Base-by-base conservation (phyloP, 2,888 invertebrate genomes). In the Hesperia comma region DNA sequence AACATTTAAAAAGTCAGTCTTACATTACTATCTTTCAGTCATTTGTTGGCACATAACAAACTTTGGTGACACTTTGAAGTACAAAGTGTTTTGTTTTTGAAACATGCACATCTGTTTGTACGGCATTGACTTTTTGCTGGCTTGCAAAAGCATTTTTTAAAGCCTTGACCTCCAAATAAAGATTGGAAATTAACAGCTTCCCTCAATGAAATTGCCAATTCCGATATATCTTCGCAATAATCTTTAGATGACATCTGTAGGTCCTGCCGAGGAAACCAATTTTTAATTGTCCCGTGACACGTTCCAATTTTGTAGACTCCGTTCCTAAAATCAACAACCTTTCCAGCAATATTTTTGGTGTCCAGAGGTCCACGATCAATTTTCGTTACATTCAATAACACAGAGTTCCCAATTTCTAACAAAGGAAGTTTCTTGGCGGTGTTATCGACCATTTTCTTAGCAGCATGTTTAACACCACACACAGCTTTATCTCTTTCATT, bases 91-190 rank as follows among this genome's bases (percentile, higher is more conserved):
- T 62, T 62, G 19, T 61, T 61, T 12, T 67, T 67, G 56, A 56
- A 67, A 63, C 68, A 68, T 68, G 68, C 55, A 37, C 63, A 68
- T 49, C 67, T 41, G 33, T 67, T 67, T 32, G 40, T 67, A 51
- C 54, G 56, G 40, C 67, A 61, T 32, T 67, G 67, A 17, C 40
- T 46, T 66, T 60, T 64, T 17, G 46, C 46, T n/a, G 46, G 46
- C 46, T 46, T 46, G 46, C 46, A 15, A 46, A n/a, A 46, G n/a
- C n/a, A n/a, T n/a, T n/a, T n/a, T n/a, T n/a, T n/a, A n/a, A n/a
- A n/a, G n/a, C n/a, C n/a, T n/a, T n/a, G n/a, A n/a, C n/a, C n/a
- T n/a, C n/a, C n/a, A n/a, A n/a, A n/a, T n/a, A n/a, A n/a, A n/a
- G n/a, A n/a, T n/a, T n/a, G n/a, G n/a, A n/a, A n/a, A n/a, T n/a